Evolutionary conservation across 2,797 vertebrate genomes (phyloP).

Genomic region (Linurgus olivaceus): DNA sequence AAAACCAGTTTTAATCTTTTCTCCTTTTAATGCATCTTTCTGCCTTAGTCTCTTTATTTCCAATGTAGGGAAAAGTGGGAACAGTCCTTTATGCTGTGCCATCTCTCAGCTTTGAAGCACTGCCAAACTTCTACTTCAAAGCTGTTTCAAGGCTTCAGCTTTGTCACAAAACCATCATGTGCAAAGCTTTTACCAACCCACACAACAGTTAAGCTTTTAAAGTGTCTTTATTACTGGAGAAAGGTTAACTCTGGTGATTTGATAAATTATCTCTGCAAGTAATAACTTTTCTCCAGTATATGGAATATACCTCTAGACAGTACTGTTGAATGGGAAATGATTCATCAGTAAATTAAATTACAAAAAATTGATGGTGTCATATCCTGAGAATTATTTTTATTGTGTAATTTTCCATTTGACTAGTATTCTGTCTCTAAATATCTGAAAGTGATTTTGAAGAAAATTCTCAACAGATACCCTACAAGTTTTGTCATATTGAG

Average conservation of each 20-base stretch:
- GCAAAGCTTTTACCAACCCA: neutral
- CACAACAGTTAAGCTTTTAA: neutral
- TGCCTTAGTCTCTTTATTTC: neutral
- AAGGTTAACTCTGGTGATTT: neutral
- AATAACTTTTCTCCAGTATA: neutral
- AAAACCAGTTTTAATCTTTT: conserved; percentile 16
- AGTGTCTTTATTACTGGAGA: neutral
- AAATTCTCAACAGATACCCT: neutral
- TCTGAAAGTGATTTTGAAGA: neutral
- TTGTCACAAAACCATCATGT: neutral
- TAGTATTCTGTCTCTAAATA: neutral
- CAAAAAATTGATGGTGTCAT: neutral
- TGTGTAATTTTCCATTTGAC: neutral
- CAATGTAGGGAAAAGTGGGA: neutral
- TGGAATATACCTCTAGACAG: neutral
- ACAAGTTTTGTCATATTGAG: neutral
- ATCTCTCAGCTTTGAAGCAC: conserved; percentile 40
- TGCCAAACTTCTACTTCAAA: conserved; percentile 27
- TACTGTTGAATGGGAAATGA: neutral
- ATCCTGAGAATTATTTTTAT: neutral
- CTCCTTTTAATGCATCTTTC: neutral
- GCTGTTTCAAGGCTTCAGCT: conserved; percentile 16
- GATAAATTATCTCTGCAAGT: neutral
- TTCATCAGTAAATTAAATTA: neutral
- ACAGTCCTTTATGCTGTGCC: neutral